These are phyloP conservation scores for Aphelenchoides besseyi DNA, from an alignment of 1,140 invertebrate genomes.

Conservation along the genomic window DNA sequence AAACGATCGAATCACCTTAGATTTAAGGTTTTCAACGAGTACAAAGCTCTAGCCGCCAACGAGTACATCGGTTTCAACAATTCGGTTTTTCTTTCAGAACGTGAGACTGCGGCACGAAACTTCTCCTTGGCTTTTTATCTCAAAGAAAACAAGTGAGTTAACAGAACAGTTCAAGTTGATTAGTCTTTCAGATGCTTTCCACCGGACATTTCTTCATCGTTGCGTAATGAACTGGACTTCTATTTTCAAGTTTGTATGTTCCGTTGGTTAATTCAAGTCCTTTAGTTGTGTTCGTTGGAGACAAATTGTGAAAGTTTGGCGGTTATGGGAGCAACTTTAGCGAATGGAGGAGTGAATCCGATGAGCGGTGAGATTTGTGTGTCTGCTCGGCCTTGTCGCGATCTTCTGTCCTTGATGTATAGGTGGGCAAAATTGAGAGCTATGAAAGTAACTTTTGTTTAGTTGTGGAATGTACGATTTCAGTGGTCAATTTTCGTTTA, in stretches of 20 bases:
- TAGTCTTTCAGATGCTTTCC: no score
- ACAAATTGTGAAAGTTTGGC: constrained; percentile 83
- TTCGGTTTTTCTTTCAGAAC: constrained; percentile 70
- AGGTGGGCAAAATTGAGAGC: no score
- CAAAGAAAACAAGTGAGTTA: background rate
- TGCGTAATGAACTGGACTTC: constrained; percentile 84
- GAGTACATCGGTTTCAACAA: constrained; percentile 93
- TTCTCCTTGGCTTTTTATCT: constrained; percentile 58
- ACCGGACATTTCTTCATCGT: background rate
- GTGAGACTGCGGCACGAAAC: constrained; percentile 65
- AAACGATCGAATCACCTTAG: background rate
- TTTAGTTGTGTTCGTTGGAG: constrained; percentile 78
- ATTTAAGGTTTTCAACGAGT: constrained; percentile 64
- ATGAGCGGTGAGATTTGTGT: constrained; percentile 50
- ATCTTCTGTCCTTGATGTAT: constrained; percentile 68
- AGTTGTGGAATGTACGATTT: constrained; percentile 27
- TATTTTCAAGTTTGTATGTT: constrained; percentile 67
- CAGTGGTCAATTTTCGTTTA: no score
- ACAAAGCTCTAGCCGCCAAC: constrained; percentile 75
- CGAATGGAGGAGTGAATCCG: constrained; percentile 77
- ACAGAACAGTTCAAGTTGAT: no score
- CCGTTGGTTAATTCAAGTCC: no score
- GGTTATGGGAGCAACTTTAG: constrained; percentile 87
- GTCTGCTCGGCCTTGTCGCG: constrained; percentile 79
- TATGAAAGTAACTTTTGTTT: no score